Evolutionary conservation across 37 sponge, comb jelly and placozoan species (phyloP).

Genomic region (Geodia barretti): DNA sequence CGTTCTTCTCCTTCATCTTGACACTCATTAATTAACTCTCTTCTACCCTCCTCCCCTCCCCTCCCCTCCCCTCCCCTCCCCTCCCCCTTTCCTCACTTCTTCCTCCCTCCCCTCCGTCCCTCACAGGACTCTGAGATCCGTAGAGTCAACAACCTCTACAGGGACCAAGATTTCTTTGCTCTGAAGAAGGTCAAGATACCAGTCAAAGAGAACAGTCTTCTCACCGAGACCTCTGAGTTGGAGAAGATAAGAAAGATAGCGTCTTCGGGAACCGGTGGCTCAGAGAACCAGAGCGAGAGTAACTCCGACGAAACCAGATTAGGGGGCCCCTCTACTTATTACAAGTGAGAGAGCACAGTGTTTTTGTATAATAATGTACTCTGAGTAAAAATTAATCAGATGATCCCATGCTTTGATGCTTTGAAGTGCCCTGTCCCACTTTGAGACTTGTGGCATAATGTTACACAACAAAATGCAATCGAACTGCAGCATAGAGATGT

Average conservation of each 20-base stretch:
- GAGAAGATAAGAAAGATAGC: slow-evolving; percentile 56
- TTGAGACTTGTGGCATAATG: too few species aligned
- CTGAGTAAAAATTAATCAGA: too few species aligned
- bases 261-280: not conserved
- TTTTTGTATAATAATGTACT: too few species aligned
- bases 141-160: slow-evolving; percentile 78
- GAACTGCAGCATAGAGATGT: not conserved
- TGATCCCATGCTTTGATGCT: too few species aligned
- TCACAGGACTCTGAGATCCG: slow-evolving; percentile 70
- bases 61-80: not conserved
- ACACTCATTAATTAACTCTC: too few species aligned
- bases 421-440: too few species aligned
- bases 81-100: too few species aligned
- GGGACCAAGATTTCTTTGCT: slow-evolving; percentile 74
- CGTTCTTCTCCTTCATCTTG: not conserved
- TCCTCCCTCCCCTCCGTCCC: slow-evolving; percentile 1
- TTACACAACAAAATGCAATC: too few species aligned
- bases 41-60: not conserved
- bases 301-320: slow-evolving; percentile 48
- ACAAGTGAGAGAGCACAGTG: slow-evolving; percentile 8
- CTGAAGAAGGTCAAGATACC: slow-evolving; percentile 79
- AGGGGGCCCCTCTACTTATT: slow-evolving; percentile 52
- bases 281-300: slow-evolving; percentile 20
- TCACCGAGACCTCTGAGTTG: slow-evolving; percentile 52
- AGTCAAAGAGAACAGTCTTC: slow-evolving; percentile 57